A percentile compares a stretch with the other conserved stretches of the same genome.
These are phyloP conservation scores for Nymphalis polychloros DNA, from an alignment of 2,888 invertebrate genomes.

Conservation along the genomic window DNA sequence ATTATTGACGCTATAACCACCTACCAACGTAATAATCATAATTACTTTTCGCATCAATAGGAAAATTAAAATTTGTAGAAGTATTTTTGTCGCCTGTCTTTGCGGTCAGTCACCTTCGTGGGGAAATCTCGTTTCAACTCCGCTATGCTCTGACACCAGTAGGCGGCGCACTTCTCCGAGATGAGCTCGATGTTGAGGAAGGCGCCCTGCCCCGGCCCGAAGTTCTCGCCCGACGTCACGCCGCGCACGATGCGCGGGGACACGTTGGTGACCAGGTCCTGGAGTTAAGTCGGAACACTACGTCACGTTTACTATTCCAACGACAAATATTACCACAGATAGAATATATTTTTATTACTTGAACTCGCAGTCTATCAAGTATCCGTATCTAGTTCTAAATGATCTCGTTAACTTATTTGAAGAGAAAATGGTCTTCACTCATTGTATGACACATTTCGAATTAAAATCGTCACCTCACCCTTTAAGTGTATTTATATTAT, in stretches of 20 bases:
- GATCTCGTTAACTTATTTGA: too few relatives aligned
- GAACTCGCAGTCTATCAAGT: too few relatives aligned
- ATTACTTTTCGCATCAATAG: neutral
- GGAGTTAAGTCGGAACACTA: constrained; percentile 12
- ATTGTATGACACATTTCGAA: too few relatives aligned
- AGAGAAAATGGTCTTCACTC: too few relatives aligned
- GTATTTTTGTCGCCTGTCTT: neutral
- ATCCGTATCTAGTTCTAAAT: too few relatives aligned
- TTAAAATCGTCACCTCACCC: too few relatives aligned
- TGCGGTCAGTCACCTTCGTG: constrained; percentile 81
- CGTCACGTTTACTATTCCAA: too few relatives aligned
- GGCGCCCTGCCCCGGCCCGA: constrained; percentile 97
- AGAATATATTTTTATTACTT: too few relatives aligned
- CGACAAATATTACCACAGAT: too few relatives aligned
- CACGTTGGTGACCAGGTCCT: constrained; percentile 97
- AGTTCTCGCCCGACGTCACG: constrained; percentile 93
- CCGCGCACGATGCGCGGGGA: constrained; percentile 98
- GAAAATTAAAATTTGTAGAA: too few relatives aligned
- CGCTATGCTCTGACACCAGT: constrained; percentile 94
- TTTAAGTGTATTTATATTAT: neutral
- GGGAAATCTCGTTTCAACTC: constrained; percentile 97
- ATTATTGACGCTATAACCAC: constrained; percentile 97
- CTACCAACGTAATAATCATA: constrained; percentile 63
- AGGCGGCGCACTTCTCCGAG: constrained; percentile 96
- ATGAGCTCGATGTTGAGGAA: constrained; percentile 99